Evolutionary conservation across 2,797 vertebrate species (phyloP).

Genomic region (Sebastes kiyomatsui): DNA sequence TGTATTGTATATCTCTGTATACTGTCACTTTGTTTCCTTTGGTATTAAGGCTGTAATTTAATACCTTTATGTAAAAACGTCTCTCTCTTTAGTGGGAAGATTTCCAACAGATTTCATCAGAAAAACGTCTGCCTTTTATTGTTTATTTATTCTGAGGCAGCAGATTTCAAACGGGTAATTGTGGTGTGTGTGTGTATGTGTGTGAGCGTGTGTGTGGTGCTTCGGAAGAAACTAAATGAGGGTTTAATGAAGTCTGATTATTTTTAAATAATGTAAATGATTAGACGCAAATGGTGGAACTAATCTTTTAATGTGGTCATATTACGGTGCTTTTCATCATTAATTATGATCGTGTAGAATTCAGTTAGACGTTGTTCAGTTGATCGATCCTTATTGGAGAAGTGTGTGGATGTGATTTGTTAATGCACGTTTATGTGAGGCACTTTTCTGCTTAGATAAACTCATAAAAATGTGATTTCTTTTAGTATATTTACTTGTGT

Average conservation of each 20-base stretch:
- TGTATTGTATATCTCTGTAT: background rate
- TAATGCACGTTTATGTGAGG: background rate
- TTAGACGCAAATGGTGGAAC: constrained; percentile 41
- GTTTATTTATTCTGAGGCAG: constrained; percentile 1
- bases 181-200: background rate
- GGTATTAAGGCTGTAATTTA: constrained; percentile 2
- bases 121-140: constrained; percentile 1
- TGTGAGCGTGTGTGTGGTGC: background rate
- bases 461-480: background rate
- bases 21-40: constrained; percentile 22
- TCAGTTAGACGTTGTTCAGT: background rate
- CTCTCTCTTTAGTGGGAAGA: constrained; percentile 2
- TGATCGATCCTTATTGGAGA: background rate
- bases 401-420: background rate
- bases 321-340: constrained; percentile 15
- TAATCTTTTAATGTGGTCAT: constrained; percentile 39
- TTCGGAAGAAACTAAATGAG: constrained; percentile 26
- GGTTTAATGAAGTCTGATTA: constrained; percentile 38
- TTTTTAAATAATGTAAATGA: constrained; percentile 50
- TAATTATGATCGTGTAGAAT: constrained; percentile 11
- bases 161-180: constrained; percentile 7
- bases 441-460: background rate
- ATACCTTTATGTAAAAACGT: constrained; percentile 1
- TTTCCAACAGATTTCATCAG: background rate
- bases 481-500: background rate